A percentile compares a stretch with the other conserved stretches of the same genome.
Evolutionary conservation across 2,888 invertebrate genomes (phyloP).

Genomic region (Nesidiocoris tenuis): DNA sequence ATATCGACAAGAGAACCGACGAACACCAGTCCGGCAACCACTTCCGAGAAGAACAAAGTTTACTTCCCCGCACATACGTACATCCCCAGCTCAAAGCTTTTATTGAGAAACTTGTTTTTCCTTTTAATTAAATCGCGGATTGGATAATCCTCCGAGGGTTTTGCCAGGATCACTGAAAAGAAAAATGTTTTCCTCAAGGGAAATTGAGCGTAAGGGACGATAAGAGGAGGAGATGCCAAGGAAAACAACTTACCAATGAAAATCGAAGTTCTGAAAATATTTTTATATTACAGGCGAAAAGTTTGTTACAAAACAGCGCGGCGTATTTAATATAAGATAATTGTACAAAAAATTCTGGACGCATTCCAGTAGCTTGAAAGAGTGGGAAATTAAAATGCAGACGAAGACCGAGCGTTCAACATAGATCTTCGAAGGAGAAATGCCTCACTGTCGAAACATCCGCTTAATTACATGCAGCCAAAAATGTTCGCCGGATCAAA

Average conservation of each 20-base stretch:
- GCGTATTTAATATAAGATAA: neutral
- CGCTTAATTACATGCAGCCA: constrained; percentile 23
- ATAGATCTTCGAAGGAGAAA: constrained; percentile 4
- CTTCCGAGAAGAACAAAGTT: constrained; percentile 15
- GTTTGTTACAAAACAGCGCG: neutral
- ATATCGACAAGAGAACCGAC: neutral
- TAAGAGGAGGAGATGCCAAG: neutral
- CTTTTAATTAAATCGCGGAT: constrained; percentile 43
- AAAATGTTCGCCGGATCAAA: constrained; percentile 31
- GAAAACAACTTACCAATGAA: constrained; percentile 12
- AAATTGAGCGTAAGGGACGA: constrained; percentile 5
- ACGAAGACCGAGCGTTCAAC: neutral
- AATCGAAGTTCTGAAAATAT: constrained; percentile 26
- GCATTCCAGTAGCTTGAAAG: neutral
- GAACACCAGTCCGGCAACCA: neutral
- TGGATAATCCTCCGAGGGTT: constrained; percentile 37
- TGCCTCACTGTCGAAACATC: constrained; percentile 6
- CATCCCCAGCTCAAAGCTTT: constrained; percentile 28
- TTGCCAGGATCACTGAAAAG: constrained; percentile 29
- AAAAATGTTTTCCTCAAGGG: constrained; percentile 26
- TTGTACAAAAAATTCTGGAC: neutral
- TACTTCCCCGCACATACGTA: neutral
- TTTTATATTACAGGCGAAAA: constrained; percentile 13
- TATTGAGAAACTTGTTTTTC: constrained; percentile 43
- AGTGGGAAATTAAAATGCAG: neutral